Percentiles rank a stretch among this genome's conserved stretches.
phyloP scores from a whole-genome alignment of 2,113 vertebrate genomes.

The Mustelus asterias region DNA sequence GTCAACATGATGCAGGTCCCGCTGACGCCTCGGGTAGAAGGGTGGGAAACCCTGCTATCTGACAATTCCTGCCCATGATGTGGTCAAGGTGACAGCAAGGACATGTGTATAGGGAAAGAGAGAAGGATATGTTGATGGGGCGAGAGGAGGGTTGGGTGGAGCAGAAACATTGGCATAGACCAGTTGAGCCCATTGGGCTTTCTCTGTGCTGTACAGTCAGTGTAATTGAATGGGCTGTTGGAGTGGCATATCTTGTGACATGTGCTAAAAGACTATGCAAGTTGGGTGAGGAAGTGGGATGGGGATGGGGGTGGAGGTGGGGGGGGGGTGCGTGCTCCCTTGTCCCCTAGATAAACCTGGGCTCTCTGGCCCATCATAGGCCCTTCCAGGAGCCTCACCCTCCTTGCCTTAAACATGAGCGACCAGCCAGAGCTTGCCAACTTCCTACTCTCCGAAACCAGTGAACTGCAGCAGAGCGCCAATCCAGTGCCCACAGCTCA shows the following conservation, averaged over 20 bases:
- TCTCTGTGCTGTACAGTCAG: background rate
- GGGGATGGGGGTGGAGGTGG: too few species aligned
- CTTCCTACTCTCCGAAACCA: background rate
- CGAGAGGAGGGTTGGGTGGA: background rate
- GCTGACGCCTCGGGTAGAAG: too few species aligned
- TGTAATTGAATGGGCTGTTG: background rate
- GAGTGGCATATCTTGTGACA: background rate
- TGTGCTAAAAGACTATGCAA: background rate
- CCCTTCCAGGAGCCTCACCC: background rate
- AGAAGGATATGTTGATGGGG: background rate
- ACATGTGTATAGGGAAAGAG: too few species aligned
- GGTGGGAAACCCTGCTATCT: too few species aligned
- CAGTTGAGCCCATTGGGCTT: too few species aligned
- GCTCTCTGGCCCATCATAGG: background rate
- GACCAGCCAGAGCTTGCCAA: background rate
- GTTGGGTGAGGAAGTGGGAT: too few species aligned
- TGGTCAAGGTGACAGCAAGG: too few species aligned
- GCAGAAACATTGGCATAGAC: background rate
- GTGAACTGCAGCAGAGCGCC: background rate
- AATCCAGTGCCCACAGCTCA: background rate
- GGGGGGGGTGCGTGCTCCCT: background rate
- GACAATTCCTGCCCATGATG: too few species aligned
- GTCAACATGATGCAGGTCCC: too few species aligned
- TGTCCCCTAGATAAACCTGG: background rate
- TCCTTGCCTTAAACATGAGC: too few species aligned